Base-by-base conservation (phyloP, 1,140 invertebrate genomes). In the Micrasema minimum region DNA sequence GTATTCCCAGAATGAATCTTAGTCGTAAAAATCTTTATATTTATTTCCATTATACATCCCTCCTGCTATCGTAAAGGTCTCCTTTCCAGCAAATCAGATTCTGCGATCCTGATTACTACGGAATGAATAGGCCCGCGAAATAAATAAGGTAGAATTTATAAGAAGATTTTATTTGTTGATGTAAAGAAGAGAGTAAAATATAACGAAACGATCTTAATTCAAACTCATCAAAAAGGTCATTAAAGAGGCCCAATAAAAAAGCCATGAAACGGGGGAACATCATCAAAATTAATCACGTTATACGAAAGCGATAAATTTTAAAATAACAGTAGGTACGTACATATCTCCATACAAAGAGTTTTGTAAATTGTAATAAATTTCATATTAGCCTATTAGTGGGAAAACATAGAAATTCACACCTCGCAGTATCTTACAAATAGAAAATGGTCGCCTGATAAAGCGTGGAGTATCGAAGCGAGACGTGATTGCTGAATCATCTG, bases 401-500 rank as follows among this genome's bases (percentile, higher is more conserved):
- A n/a, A n/a, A n/a, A n/a, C n/a, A n/a, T n/a, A n/a, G n/a, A n/a
- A n/a, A n/a, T n/a, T n/a, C n/a, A n/a, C n/a, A n/a, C n/a, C n/a
- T n/a, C n/a, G n/a, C n/a, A n/a, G n/a, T n/a, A n/a, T n/a, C n/a
- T n/a, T n/a, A n/a, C n/a, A n/a, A n/a, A n/a, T n/a, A n/a, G n/a
- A n/a, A n/a, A 31, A 31, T 31, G 26, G 18, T 18, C 14, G 48
- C 16, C 31, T 16, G 16, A 66, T 66, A 14, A 22, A 66, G 26
- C 46, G 18, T 11, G 64, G 35, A 12, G 37, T 66, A 66, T 41
- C 64, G 22, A 51, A 66, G 62, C 46, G 10, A 50, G 22, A 66
- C 35, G 46, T 51, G 35, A 66, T 66, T 66, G 38, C 64, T 51
- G 46, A 66, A 51, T 66, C 48, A 53, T 51, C 64, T 7, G 16